phyloP scores from a whole-genome alignment of 1,140 invertebrate genomes.

The Heliconius melpomene region DNA sequence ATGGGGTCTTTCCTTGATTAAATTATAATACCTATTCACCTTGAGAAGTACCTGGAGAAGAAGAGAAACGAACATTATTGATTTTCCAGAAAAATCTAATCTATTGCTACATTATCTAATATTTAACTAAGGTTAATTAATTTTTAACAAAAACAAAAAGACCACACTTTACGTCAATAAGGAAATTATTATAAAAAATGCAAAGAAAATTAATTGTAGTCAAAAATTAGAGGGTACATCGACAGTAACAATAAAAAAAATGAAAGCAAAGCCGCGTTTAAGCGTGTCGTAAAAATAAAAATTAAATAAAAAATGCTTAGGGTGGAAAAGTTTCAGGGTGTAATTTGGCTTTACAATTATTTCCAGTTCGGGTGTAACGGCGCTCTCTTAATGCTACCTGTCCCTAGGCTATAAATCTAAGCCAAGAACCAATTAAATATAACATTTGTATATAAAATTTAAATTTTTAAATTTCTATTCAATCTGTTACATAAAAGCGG shows the following conservation, averaged over 20 bases:
- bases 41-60: constrained; percentile 81
- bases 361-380: constrained; percentile 62
- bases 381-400: constrained; percentile 70
- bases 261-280: constrained; percentile 79
- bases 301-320: constrained; percentile 79
- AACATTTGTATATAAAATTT: constrained; percentile 16
- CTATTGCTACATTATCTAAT: constrained; percentile 25
- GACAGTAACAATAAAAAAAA: constrained; percentile 77
- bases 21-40: constrained; percentile 78
- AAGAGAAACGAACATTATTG: constrained; percentile 49
- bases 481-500: not conserved
- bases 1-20: constrained; percentile 70
- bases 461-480: not conserved
- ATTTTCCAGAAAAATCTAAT: constrained; percentile 27
- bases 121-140: constrained; percentile 19
- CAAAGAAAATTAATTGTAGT: constrained; percentile 73
- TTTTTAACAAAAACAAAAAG: constrained; percentile 42
- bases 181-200: constrained; percentile 70
- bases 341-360: constrained; percentile 74
- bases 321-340: constrained; percentile 74
- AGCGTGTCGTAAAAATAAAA: constrained; percentile 81
- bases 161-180: constrained; percentile 59
- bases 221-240: constrained; percentile 79
- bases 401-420: constrained; percentile 58
- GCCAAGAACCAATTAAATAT: constrained; percentile 41